These are phyloP conservation scores for Chiridota heheva DNA, from an alignment of 35 echinoderm and acorn worm genomes.

Conservation along the genomic window DNA sequence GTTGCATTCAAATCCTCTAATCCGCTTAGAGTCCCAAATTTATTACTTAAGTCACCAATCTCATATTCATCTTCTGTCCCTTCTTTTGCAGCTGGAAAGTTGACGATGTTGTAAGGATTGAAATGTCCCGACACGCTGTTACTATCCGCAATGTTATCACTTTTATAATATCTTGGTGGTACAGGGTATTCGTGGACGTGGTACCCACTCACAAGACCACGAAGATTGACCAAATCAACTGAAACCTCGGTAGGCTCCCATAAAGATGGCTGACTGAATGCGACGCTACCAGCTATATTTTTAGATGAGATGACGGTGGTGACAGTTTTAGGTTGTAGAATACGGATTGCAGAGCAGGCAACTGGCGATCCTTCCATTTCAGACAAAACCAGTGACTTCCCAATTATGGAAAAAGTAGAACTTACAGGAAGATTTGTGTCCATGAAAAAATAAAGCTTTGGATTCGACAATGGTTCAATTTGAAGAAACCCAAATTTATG, in stretches of 20 bases:
- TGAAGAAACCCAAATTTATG: constrained; percentile 58
- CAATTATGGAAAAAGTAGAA: constrained; percentile 46
- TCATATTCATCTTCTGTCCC: constrained; percentile 83
- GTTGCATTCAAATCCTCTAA: constrained; percentile 20
- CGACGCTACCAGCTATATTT: constrained; percentile 54
- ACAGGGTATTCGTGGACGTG: constrained; percentile 89
- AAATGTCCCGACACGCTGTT: constrained; percentile 68
- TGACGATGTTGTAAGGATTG: constrained; percentile 67
- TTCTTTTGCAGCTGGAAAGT: background rate
- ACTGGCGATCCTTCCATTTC: background rate
- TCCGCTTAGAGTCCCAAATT: constrained; percentile 65
- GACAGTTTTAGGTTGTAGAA: constrained; percentile 60
- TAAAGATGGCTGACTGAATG: constrained; percentile 70
- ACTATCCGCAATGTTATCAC: constrained; percentile 41
- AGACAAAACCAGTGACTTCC: constrained; percentile 67
- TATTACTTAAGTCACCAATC: constrained; percentile 89
- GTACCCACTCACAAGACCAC: constrained; percentile 64
- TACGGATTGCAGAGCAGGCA: constrained; percentile 62
- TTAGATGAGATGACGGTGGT: constrained; percentile 33
- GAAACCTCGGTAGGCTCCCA: constrained; percentile 64
- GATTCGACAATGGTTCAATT: constrained; percentile 43
- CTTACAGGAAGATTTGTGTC: constrained; percentile 71
- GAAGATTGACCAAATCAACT: constrained; percentile 61
- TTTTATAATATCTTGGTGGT: constrained; percentile 38
- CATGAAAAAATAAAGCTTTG: constrained; percentile 48